Base-by-base conservation (phyloP, 2,113 vertebrate species). In the Melanotaenia duboulayi region DNA sequence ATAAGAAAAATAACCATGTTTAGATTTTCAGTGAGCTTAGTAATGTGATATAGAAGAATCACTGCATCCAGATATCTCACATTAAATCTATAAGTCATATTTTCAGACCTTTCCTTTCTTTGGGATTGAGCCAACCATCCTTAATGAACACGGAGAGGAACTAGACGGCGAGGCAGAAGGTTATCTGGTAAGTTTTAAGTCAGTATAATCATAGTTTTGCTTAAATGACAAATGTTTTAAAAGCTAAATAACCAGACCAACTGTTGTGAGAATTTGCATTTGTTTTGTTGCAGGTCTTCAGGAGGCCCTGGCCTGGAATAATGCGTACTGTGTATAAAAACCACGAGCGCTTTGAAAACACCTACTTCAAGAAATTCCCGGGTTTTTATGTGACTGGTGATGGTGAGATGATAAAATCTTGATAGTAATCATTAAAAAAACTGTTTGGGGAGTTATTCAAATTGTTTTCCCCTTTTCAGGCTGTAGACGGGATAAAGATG, bases 21-120 rank as follows among this genome's bases (percentile, higher is more conserved):
- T 46, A 13, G 42, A 46, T 13, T 46, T 46, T 46, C 42, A 17
- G 42, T 46, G 42, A 6, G 40, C 40, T 14, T 4, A 14, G 2
- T 42, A 7, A 14, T 42, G 44, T 32, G 22, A 76, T 65, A 54
- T 54, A 37, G 24, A 35, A 51, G 19, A 56, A 51, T 60, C 1
- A 0, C 13, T 55, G 37, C 8, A 17, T 39, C 28, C n/a, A 50
- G 7, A 23, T 63, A 25, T 58, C 44, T 28, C 14, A 67, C 42
- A 16, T 42, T 22, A 20, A 61, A 61, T 63, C 39, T 42, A 23
- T 19, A 7, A 49, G 7, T 80, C 61, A 16, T 54, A 32, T 81
- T 86, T n/a, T 61, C 90, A 95, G 95, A 95, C 93, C 0, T 91
- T 94, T 54, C 95, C 95, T 1, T 95, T 95, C 90, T 95, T 95